phyloP scores from a whole-genome alignment of 30 jellyfish, hydroid and myxozoan species.

The Hydra vulgaris region DNA sequence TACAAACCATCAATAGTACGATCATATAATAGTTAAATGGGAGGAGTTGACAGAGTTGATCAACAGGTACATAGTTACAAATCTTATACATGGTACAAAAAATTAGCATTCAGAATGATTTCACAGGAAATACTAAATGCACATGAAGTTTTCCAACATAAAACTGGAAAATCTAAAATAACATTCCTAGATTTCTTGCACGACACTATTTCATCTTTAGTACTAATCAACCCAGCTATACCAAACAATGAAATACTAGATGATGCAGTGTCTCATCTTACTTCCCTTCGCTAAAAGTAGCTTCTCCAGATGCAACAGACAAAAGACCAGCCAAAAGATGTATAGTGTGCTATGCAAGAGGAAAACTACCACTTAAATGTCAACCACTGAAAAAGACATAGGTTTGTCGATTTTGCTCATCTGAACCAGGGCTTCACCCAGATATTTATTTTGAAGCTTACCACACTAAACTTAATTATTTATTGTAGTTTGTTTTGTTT shows the following conservation, averaged over 20 bases:
- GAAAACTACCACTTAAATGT: not conserved
- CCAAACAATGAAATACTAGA: not conserved
- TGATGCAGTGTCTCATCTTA: not conserved
- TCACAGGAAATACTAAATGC: no score
- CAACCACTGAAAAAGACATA: not conserved
- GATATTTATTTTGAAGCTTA: not conserved
- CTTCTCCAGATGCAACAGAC: not conserved
- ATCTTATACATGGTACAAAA: not conserved
- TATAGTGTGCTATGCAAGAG: constrained; percentile 6
- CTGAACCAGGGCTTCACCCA: not conserved
- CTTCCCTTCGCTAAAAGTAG: not conserved
- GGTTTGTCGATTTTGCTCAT: not conserved
- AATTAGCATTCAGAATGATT: not conserved
- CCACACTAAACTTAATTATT: not conserved
- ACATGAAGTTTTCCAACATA: not conserved
- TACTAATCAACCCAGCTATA: not conserved
- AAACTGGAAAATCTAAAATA: not conserved
- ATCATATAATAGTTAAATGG: not conserved
- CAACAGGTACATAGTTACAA: not conserved
- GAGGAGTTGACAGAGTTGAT: constrained; percentile 4
- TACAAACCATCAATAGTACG: not conserved
- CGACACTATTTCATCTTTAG: not conserved
- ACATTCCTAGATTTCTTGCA: not conserved
- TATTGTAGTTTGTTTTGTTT: not conserved
- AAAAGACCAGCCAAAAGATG: constrained; percentile 7